These are phyloP conservation scores for Muscidifurax raptorellus DNA, from an alignment of 1,140 invertebrate species.

Conservation along the genomic window DNA sequence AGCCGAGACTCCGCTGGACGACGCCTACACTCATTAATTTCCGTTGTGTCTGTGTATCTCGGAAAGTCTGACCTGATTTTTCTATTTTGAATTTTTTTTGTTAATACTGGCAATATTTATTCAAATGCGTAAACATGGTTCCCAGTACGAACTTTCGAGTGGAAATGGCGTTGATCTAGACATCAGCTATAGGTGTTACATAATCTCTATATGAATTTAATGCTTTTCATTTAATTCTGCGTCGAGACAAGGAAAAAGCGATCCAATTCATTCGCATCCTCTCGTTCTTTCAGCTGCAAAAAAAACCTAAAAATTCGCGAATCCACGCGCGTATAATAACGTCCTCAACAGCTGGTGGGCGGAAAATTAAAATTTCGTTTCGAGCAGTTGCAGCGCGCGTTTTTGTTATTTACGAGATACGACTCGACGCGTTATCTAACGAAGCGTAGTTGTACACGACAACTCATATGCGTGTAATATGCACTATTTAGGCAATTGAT, in stretches of 20 bases:
- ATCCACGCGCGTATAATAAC: neutral
- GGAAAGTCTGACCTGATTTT: neutral
- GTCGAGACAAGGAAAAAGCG: no score
- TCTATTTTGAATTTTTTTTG: neutral
- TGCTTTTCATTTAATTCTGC: no score
- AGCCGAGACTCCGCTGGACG: neutral
- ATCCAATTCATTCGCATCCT: no score
- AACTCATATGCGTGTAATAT: no score
- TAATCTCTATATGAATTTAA: no score
- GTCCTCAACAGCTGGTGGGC: neutral
- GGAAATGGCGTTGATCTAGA: neutral
- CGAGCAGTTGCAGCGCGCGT: neutral
- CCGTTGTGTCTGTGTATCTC: neutral
- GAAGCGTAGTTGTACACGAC: no score
- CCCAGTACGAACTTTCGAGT: no score
- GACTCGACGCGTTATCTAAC: no score
- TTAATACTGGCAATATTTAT: no score
- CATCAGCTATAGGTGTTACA: no score
- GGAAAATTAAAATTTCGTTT: slow-evolving; percentile 21
- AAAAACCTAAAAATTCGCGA: neutral
- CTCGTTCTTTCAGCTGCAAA: neutral
- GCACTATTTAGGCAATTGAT: no score
- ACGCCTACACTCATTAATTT: neutral
- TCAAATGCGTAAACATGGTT: no score
- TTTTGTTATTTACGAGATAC: neutral